A percentile compares a stretch with the other conserved stretches of the same genome.
Conservation (phyloP, 2,888 invertebrate species). For the Nemoura dubitans region DNA sequence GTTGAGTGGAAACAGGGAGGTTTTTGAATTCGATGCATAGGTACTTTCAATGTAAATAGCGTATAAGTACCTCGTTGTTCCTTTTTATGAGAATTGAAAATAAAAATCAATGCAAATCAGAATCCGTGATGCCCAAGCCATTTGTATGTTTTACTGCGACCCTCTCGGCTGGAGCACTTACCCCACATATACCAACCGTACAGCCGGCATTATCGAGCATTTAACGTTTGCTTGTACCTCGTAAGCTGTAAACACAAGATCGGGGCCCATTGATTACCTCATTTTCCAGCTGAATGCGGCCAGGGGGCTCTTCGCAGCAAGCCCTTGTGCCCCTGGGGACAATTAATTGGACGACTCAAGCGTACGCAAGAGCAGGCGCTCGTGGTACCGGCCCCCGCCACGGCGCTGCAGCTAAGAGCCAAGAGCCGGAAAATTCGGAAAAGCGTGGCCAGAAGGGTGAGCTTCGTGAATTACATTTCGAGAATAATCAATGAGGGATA, state of each 20-base stretch:
- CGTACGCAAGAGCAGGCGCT: neutral
- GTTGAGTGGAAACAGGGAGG: too few relatives aligned
- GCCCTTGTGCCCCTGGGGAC: neutral
- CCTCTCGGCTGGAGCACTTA: too few relatives aligned
- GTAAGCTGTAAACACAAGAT: conserved; percentile 29
- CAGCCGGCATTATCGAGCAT: conserved; percentile 1
- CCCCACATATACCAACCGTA: neutral
- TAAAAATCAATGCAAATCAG: neutral
- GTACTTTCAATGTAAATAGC: too few relatives aligned
- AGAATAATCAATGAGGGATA: neutral
- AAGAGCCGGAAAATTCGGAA: conserved; percentile 7
- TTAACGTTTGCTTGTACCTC: conserved; percentile 2
- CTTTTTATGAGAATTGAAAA: neutral
- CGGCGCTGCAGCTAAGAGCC: neutral
- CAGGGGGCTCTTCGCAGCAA: neutral
- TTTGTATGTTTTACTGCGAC: neutral
- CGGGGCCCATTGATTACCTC: conserved; percentile 35
- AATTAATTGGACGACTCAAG: conserved; percentile 9
- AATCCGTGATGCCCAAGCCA: neutral
- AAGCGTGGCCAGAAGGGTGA: conserved; percentile 7
- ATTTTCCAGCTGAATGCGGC: conserved; percentile 35
- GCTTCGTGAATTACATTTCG: neutral
- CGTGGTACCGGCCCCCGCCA: neutral
- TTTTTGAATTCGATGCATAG: too few relatives aligned
- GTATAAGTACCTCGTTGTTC: neutral